Evolutionary conservation across 2,113 vertebrate species (phyloP).

Genomic region (Varanus salvator): DNA sequence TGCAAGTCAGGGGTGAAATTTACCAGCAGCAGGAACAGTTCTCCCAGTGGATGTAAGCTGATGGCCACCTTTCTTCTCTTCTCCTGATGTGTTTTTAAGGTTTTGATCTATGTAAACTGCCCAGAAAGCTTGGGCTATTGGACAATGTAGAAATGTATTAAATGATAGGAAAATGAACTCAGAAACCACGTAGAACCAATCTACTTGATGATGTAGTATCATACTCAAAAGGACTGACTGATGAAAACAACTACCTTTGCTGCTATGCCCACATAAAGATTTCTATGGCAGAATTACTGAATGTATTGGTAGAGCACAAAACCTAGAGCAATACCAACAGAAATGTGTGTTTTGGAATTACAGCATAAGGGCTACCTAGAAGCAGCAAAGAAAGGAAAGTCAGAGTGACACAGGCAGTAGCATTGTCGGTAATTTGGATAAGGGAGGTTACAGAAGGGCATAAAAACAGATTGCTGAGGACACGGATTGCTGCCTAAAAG

Average conservation of each 20-base stretch:
- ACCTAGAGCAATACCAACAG: not conserved
- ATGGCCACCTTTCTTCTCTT: not conserved
- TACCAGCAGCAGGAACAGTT: not conserved
- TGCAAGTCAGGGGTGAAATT: not conserved
- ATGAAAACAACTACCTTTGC: not conserved
- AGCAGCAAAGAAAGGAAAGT: not conserved
- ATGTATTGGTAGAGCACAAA: not conserved
- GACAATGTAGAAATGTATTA: no score
- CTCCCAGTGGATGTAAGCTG: not conserved
- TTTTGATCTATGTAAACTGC: no score
- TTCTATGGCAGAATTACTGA: not conserved
- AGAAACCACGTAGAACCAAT: not conserved
- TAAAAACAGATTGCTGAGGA: not conserved
- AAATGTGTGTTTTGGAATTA: not conserved
- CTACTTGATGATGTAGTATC: not conserved
- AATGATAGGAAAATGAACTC: not conserved
- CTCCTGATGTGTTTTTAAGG: no score
- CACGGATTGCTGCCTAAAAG: accelerated
- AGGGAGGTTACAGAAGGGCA: not conserved
- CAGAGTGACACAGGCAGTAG: not conserved
- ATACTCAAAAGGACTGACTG: not conserved
- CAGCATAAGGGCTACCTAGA: not conserved
- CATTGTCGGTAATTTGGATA: not conserved
- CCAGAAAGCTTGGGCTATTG: no score
- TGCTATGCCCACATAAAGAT: not conserved